A percentile compares a stretch with the other conserved stretches of the same genome.
These are phyloP conservation scores for Bombus picipes DNA, from an alignment of 1,140 invertebrate species.

Conservation along the genomic window DNA sequence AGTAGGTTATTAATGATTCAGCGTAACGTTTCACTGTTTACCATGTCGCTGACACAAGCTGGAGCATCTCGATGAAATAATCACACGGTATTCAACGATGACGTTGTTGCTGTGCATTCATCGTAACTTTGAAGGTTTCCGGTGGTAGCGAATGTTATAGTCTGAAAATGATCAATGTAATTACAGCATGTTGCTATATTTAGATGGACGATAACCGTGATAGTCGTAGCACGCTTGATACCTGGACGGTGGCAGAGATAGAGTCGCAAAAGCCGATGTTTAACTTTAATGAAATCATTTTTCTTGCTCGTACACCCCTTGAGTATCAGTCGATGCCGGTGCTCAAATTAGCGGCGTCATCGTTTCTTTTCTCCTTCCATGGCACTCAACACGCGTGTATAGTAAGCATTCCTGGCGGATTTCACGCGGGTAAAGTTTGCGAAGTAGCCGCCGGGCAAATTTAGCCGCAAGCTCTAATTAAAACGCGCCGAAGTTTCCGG, in stretches of 20 bases:
- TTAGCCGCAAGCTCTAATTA: slow-evolving; percentile 31
- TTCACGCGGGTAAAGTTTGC: slow-evolving; percentile 28
- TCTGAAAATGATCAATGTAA: slow-evolving; percentile 57
- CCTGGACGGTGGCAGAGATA: not conserved
- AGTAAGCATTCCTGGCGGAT: slow-evolving; percentile 15
- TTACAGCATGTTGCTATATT: slow-evolving; percentile 46
- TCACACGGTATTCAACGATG: not conserved
- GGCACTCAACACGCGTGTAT: slow-evolving; percentile 3
- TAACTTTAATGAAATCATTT: not conserved
- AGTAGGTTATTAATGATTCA: not conserved
- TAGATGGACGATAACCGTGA: slow-evolving; percentile 10
- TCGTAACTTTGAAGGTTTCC: slow-evolving; percentile 39
- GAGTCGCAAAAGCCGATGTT: not conserved
- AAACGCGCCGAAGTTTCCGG: slow-evolving; percentile 21
- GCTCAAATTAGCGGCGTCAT: slow-evolving; percentile 22
- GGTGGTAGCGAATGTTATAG: slow-evolving; percentile 46
- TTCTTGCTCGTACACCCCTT: not conserved
- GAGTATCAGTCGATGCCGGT: not conserved
- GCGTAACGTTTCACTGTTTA: not conserved
- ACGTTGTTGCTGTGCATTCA: not conserved
- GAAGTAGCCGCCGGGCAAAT: slow-evolving; percentile 18
- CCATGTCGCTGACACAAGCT: not conserved
- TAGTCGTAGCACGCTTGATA: not conserved
- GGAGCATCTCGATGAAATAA: not conserved
- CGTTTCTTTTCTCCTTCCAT: slow-evolving; percentile 2